phyloP scores from a whole-genome alignment of 2,113 vertebrate species.

The Serinus canaria region DNA sequence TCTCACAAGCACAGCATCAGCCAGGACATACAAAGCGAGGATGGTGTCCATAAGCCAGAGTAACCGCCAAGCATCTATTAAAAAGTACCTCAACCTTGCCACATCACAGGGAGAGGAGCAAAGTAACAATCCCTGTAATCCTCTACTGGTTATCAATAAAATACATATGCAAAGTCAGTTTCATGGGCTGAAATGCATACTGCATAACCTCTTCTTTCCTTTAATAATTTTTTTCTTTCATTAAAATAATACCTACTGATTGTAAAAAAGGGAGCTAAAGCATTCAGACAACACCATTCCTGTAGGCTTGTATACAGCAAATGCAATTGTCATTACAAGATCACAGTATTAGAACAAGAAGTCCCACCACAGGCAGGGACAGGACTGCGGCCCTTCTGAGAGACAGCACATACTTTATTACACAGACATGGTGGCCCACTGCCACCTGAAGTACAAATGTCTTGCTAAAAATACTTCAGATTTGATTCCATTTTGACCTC shows the following conservation, averaged over 20 bases:
- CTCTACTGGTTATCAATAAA: neutral
- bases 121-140: neutral
- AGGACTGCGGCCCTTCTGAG: neutral
- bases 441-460: neutral
- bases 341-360: neutral
- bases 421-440: neutral
- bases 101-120: neutral
- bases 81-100: neutral
- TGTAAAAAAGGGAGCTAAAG: neutral
- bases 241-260: neutral
- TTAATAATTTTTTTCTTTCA: neutral
- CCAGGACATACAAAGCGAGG: neutral
- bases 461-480: slow-evolving; percentile 38
- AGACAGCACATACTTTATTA: neutral
- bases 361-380: rapidly evolving
- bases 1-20: neutral
- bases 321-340: neutral
- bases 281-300: neutral
- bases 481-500: neutral
- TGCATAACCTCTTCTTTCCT: neutral
- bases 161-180: neutral
- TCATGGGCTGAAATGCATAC: neutral
- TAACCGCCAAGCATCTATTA: neutral
- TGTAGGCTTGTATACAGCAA: neutral
- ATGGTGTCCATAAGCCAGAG: neutral